phyloP scores from a whole-genome alignment of 64 coral and sea anemone species.

The Actinia tenebrosa region DNA sequence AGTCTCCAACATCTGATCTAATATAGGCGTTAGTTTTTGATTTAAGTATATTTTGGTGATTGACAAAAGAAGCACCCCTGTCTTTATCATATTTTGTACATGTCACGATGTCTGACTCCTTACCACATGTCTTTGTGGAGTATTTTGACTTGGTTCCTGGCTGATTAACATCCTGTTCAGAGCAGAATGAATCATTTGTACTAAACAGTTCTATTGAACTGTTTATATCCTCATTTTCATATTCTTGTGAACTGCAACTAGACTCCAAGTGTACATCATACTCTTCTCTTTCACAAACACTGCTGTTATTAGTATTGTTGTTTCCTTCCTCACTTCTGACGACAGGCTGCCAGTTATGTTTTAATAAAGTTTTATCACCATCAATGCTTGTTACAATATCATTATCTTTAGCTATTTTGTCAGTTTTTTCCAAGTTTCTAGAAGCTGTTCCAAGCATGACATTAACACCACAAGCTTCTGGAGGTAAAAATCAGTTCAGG shows the following conservation, averaged over 20 bases:
- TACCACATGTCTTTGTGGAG: background rate
- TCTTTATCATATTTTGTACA: background rate
- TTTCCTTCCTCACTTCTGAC: background rate
- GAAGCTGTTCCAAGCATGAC: background rate
- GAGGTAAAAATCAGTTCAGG: background rate
- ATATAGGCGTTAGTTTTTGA: background rate
- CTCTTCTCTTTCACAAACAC: background rate
- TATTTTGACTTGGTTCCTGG: background rate
- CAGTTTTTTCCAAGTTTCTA: background rate
- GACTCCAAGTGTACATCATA: background rate
- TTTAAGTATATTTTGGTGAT: background rate
- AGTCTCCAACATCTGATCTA: background rate
- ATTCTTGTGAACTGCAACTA: background rate
- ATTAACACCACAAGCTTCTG: background rate
- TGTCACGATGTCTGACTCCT: background rate
- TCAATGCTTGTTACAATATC: background rate
- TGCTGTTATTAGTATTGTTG: background rate
- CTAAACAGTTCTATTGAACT: constrained; percentile 3
- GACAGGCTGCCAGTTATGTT: background rate
- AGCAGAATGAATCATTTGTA: background rate
- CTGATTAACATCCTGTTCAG: background rate
- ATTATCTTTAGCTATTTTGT: background rate
- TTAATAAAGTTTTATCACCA: background rate
- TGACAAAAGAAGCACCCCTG: background rate
- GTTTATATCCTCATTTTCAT: background rate